Conservation (phyloP, 1,140 invertebrate genomes). For the Drosophila cardini region DNA sequence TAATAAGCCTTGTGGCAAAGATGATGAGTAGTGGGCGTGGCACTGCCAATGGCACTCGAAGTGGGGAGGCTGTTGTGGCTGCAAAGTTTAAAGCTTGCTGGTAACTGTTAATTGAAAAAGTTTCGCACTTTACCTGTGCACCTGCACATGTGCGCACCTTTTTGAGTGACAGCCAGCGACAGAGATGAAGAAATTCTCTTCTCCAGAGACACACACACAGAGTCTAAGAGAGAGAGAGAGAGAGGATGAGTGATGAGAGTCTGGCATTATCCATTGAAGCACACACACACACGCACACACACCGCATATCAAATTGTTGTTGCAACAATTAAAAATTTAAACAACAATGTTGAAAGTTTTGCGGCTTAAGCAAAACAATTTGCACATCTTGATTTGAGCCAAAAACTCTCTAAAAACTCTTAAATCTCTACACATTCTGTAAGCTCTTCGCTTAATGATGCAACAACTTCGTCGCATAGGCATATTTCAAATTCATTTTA, state of each 20-base stretch:
- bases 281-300: neutral
- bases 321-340: constrained; percentile 69
- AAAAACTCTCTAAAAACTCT: constrained; percentile 16
- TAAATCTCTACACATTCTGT: constrained; percentile 11
- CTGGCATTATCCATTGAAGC: neutral
- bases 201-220: neutral
- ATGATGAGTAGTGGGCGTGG: constrained; percentile 27
- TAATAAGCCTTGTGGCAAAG: constrained; percentile 60
- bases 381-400: constrained; percentile 39
- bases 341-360: constrained; percentile 51
- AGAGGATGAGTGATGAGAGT: neutral
- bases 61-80: constrained; percentile 12
- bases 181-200: constrained; percentile 4
- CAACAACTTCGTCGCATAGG: constrained; percentile 24
- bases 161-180: constrained; percentile 53
- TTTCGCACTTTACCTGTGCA: constrained; percentile 57
- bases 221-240: neutral
- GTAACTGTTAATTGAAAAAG: constrained; percentile 83
- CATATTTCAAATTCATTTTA: constrained; percentile 60
- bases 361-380: constrained; percentile 35
- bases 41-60: constrained; percentile 14
- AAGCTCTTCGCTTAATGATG: constrained; percentile 65
- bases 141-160: constrained; percentile 63
- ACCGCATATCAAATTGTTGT: constrained; percentile 30
- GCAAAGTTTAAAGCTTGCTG: constrained; percentile 64